Percentiles rank a stretch among this genome's conserved stretches.
These are phyloP conservation scores for Catostomus latipinnis DNA, from an alignment of 2,797 vertebrate genomes.

Conservation along the genomic window DNA sequence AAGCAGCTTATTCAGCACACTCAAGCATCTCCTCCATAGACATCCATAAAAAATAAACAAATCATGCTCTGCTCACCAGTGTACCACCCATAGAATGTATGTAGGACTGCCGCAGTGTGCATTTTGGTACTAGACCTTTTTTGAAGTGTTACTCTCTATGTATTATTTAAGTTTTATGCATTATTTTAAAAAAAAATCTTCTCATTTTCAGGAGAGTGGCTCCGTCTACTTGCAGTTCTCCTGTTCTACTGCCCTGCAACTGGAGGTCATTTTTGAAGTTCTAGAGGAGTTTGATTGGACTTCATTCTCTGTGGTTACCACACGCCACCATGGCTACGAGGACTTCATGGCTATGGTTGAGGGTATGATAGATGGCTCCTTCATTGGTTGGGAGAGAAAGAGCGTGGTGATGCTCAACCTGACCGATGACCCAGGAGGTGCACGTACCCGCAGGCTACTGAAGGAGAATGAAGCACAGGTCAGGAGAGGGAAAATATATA, in stretches of 20 bases:
- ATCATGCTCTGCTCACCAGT: too few relatives aligned
- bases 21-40: too few relatives aligned
- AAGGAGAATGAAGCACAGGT: conserved; percentile 91
- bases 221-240: conserved; percentile 94
- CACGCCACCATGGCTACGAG: conserved; percentile 90
- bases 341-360: conserved; percentile 94
- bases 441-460: conserved; percentile 82
- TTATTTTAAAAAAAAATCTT: neutral
- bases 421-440: conserved; percentile 83
- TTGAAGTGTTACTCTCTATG: neutral
- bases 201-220: conserved; percentile 84
- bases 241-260: conserved; percentile 90
- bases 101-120: too few relatives aligned
- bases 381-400: conserved; percentile 95
- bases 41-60: too few relatives aligned
- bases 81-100: too few relatives aligned
- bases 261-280: conserved; percentile 95
- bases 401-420: conserved; percentile 87
- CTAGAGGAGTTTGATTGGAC: conserved; percentile 97
- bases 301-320: conserved; percentile 90
- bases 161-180: neutral
- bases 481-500: conserved; percentile 41
- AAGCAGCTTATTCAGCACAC: too few relatives aligned
- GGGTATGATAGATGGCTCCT: conserved; percentile 90
- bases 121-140: neutral